These are phyloP conservation scores for Thripadectes ignobilis DNA, from an alignment of 2,797 vertebrate genomes.

Conservation along the genomic window DNA sequence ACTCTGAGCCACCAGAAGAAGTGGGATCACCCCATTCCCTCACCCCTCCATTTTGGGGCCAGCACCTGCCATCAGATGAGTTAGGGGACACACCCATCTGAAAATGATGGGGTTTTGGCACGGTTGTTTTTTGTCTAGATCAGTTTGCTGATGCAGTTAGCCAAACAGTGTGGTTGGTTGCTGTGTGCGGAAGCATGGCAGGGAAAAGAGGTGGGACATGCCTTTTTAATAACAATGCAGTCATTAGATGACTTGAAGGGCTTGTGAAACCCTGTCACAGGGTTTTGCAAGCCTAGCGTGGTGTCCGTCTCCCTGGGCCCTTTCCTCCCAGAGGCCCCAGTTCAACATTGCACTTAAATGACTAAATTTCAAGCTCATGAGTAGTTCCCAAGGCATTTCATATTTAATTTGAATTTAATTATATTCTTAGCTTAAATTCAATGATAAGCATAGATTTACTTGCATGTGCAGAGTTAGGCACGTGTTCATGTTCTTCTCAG, in stretches of 20 bases:
- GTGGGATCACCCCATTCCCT: background rate
- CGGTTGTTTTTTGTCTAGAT: background rate
- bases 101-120: background rate
- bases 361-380: background rate
- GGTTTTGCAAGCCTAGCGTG: background rate
- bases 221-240: background rate
- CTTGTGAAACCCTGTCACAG: background rate
- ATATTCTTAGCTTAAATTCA: conserved; percentile 11
- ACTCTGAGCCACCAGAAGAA: background rate
- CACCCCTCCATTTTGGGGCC: background rate
- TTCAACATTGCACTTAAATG: background rate
- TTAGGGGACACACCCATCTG: background rate
- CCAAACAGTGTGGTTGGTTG: fast-evolving
- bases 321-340: background rate
- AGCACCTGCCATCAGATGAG: background rate
- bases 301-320: background rate
- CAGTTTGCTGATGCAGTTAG: background rate
- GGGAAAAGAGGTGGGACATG: background rate
- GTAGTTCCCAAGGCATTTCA: background rate
- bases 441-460: conserved; percentile 18
- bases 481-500: background rate
- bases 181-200: background rate
- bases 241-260: background rate
- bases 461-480: background rate
- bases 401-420: conserved; percentile 42